A percentile compares a stretch with the other conserved stretches of the same genome.
These are phyloP conservation scores for Sebastes cheni DNA, from an alignment of 2,797 vertebrate genomes.

Conservation along the genomic window DNA sequence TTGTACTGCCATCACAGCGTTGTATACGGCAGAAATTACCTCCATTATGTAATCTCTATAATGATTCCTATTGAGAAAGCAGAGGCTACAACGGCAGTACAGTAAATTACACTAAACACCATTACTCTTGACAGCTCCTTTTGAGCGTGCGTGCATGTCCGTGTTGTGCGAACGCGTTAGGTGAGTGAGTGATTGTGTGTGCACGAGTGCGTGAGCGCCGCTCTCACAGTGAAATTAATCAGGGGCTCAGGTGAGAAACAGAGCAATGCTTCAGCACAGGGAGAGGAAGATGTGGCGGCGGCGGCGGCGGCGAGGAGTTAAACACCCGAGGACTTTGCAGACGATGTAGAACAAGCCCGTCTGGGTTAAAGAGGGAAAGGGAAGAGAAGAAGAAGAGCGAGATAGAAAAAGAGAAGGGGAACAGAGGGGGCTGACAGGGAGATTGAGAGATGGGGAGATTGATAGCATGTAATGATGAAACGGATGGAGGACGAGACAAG, in stretches of 20 bases:
- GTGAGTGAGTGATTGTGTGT: slow-evolving; percentile 46
- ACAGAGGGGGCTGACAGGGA: slow-evolving; percentile 66
- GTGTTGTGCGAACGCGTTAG: not conserved
- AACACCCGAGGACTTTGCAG: slow-evolving; percentile 57
- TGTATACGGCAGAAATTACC: slow-evolving; percentile 56
- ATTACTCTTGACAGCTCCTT: slow-evolving; percentile 71
- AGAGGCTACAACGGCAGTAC: slow-evolving; percentile 64
- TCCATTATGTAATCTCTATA: slow-evolving; percentile 74
- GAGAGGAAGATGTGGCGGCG: slow-evolving; percentile 2
- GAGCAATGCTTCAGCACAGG: slow-evolving; percentile 37
- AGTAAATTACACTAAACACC: slow-evolving; percentile 75
- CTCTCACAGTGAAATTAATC: slow-evolving; percentile 70
- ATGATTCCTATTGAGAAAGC: slow-evolving; percentile 74
- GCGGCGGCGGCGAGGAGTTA: slow-evolving; percentile 23
- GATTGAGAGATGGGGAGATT: slow-evolving; percentile 73
- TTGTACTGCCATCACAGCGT: slow-evolving; percentile 46
- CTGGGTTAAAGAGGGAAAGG: slow-evolving; percentile 9
- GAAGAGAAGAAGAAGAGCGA: not conserved
- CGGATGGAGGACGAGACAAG: slow-evolving; percentile 78
- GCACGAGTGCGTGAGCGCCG: slow-evolving; percentile 21
- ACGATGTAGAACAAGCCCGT: slow-evolving; percentile 27
- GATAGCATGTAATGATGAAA: slow-evolving; percentile 79
- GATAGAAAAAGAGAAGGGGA: slow-evolving; percentile 32
- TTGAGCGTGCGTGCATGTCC: slow-evolving; percentile 18
- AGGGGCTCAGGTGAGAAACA: slow-evolving; percentile 76